Evolutionary conservation across 1,140 invertebrate genomes (phyloP).

Genomic region (Metopolophium dirhodum): DNA sequence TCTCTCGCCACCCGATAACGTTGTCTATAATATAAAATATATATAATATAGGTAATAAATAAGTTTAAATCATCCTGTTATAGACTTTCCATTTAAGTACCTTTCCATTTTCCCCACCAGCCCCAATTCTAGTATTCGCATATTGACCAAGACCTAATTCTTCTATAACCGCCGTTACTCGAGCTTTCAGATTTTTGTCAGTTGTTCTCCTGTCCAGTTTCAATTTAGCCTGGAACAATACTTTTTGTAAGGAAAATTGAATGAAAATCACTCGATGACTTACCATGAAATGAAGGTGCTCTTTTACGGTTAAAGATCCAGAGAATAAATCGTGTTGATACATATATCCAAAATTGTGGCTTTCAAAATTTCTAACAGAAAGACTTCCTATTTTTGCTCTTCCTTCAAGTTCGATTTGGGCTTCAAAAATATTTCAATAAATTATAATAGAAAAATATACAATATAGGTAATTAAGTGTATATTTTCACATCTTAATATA

Average conservation of each 20-base stretch:
- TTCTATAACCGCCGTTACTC: slow-evolving; percentile 74
- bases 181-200: slow-evolving; percentile 67
- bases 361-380: slow-evolving; percentile 75
- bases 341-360: slow-evolving; percentile 86
- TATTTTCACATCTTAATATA: background rate
- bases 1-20: slow-evolving; percentile 92
- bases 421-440: slow-evolving; percentile 73
- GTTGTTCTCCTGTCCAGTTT: slow-evolving; percentile 76
- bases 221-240: slow-evolving; percentile 72
- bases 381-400: slow-evolving; percentile 59
- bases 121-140: slow-evolving; percentile 78
- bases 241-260: background rate
- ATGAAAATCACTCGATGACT: slow-evolving; percentile 48
- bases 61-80: background rate
- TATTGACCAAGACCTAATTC: slow-evolving; percentile 78
- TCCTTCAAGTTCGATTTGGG: slow-evolving; percentile 34
- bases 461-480: background rate
- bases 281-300: slow-evolving; percentile 91
- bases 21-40: slow-evolving; percentile 61
- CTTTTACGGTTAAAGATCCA: slow-evolving; percentile 82
- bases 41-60: background rate
- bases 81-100: background rate
- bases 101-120: slow-evolving; percentile 37
- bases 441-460: background rate
- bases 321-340: slow-evolving; percentile 94